Percentiles rank a stretch among this genome's conserved stretches.
Evolutionary conservation across 1,140 invertebrate species (phyloP).

Genomic region (Drosophila pectinifera): DNA sequence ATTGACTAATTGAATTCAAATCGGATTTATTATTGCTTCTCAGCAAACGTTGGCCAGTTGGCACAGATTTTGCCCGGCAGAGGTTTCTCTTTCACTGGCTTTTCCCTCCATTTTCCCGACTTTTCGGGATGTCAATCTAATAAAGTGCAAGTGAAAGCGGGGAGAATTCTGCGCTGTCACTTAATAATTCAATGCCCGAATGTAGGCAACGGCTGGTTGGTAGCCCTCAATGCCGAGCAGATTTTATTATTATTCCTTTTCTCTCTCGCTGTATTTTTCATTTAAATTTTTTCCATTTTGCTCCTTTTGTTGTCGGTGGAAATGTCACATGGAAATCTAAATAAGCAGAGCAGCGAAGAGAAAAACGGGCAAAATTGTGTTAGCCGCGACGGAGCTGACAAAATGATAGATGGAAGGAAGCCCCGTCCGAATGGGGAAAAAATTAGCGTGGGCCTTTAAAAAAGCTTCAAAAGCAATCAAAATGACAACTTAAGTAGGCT

Average conservation of each 20-base stretch:
- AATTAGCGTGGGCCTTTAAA: conserved; percentile 73
- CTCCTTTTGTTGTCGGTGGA: conserved; percentile 42
- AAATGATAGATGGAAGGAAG: conserved; percentile 71
- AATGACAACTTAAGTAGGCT: conserved; percentile 83
- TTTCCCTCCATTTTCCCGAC: conserved; percentile 16
- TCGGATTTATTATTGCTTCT: conserved; percentile 61
- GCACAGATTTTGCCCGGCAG: conserved; percentile 35
- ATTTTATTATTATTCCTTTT: conserved; percentile 51
- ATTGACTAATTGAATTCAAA: conserved; percentile 65
- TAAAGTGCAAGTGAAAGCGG: conserved; percentile 62
- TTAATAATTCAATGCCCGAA: conserved; percentile 72
- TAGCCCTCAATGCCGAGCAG: conserved; percentile 29
- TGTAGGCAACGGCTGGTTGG: conserved; percentile 35
- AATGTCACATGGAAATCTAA: conserved; percentile 68
- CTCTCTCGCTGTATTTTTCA: conserved; percentile 21
- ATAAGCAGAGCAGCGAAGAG: conserved; percentile 38
- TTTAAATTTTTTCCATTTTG: conserved; percentile 30
- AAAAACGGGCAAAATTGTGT: conserved; percentile 76
- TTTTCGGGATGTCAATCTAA: conserved; percentile 56
- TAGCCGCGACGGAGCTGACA: conserved; percentile 55
- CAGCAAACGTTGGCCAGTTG: conserved; percentile 33
- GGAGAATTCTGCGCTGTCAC: conserved; percentile 53
- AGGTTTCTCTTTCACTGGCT: conserved; percentile 20
- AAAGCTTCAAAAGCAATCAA: conserved; percentile 82
- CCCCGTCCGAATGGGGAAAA: conserved; percentile 20